Evolutionary conservation across 2,888 invertebrate genomes (phyloP).

Genomic region (Cosmorhoe ocellata): DNA sequence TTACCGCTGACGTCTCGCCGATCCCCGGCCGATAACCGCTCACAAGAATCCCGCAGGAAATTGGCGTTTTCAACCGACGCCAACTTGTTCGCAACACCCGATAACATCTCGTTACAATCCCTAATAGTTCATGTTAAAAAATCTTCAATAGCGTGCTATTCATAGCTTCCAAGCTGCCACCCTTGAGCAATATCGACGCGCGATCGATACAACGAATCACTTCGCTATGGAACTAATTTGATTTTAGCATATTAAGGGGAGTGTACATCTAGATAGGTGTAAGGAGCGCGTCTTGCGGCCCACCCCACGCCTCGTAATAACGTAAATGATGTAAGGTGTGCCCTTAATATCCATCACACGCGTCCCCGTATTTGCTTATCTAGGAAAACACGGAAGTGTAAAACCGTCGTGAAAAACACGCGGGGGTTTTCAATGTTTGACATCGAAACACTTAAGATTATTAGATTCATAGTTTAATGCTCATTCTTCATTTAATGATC

Average conservation of each 20-base stretch:
- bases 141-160: constrained; percentile 53
- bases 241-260: constrained; percentile 82
- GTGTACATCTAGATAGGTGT: constrained; percentile 70
- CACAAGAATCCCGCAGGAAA: constrained; percentile 75
- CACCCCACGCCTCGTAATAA: constrained; percentile 66
- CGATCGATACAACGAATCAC: constrained; percentile 77
- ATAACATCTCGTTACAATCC: constrained; percentile 53
- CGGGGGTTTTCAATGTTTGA: constrained; percentile 59
- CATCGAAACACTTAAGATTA: constrained; percentile 70
- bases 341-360: constrained; percentile 82
- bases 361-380: constrained; percentile 82
- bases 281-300: constrained; percentile 74
- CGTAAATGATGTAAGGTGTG: constrained; percentile 82
- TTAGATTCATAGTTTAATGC: constrained; percentile 48
- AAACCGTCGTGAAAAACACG: constrained; percentile 72
- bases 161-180: constrained; percentile 51
- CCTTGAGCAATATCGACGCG: constrained; percentile 65
- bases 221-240: constrained; percentile 81
- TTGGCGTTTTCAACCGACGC: constrained; percentile 68
- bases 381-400: constrained; percentile 81
- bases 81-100: constrained; percentile 50
- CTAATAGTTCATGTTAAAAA: constrained; percentile 40
- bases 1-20: constrained; percentile 66
- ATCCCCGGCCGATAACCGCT: constrained; percentile 68
- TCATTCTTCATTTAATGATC: constrained; percentile 15